phyloP scores from a whole-genome alignment of 2,797 vertebrate species.

The Salarias fasciatus region DNA sequence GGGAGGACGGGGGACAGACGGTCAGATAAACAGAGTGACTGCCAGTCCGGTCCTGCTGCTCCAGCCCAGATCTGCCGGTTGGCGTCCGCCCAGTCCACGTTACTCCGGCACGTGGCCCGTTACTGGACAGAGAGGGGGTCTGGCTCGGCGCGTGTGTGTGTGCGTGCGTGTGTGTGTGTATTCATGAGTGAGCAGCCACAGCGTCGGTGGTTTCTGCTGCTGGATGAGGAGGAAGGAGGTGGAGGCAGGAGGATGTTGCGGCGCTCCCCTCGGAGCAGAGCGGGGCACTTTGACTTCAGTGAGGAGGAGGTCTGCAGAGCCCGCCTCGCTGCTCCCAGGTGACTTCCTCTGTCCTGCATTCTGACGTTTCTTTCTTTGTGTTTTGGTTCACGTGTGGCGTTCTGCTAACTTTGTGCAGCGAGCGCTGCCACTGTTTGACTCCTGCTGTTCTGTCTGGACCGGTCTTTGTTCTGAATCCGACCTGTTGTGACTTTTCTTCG shows the following conservation, averaged over 20 bases:
- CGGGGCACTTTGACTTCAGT: constrained; percentile 80
- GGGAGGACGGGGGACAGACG: constrained; percentile 44
- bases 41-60: constrained; percentile 47
- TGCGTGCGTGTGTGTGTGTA: neutral
- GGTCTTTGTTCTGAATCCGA: too few relatives aligned
- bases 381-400: neutral
- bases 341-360: constrained; percentile 30
- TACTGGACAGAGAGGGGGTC: constrained; percentile 37
- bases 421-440: neutral
- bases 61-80: constrained; percentile 59
- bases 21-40: constrained; percentile 63
- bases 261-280: constrained; percentile 67
- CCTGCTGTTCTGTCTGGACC: too few relatives aligned
- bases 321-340: constrained; percentile 68
- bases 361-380: neutral
- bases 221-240: constrained; percentile 33
- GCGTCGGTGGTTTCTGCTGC: constrained; percentile 20
- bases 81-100: constrained; percentile 49
- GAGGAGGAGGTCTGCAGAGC: constrained; percentile 72
- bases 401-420: neutral
- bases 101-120: constrained; percentile 44
- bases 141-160: constrained; percentile 6
- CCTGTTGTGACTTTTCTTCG: too few relatives aligned
- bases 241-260: constrained; percentile 62
- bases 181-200: constrained; percentile 31